Base-by-base conservation (phyloP, 2,888 invertebrate species). In the Drosophila mimetica region DNA sequence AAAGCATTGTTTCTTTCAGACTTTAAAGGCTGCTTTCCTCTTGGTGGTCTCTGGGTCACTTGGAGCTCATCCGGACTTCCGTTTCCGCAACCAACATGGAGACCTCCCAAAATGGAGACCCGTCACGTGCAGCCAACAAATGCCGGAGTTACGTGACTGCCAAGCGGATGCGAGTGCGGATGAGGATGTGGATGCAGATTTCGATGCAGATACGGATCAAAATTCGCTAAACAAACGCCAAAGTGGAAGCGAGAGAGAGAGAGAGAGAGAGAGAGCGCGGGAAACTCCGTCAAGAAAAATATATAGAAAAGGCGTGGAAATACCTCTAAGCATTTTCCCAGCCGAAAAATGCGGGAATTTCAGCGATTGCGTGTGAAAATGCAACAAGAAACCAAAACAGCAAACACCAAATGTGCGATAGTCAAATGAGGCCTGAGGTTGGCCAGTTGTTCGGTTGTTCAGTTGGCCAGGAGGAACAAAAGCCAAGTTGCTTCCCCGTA, bases 331-430 rank as follows among this genome's bases (percentile, higher is more conserved):
- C 36, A 14, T 53, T 53, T 48, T 53, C 16, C 52, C 39, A 52
- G 22, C 41, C 22, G 16, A 28, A 7, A 53, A 48, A 48, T 59
- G 50, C 57, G 75, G 63, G 54, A 69, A 79, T 53, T 65, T 67
- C 64, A 39, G 48, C 59, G 67, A 76, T 82, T 86, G 82, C 85
- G 87, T 85, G 82, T 81, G 85, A 85, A 79, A 84, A 84, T 84
- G 67, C 84, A 78, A 80, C 80, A 28, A 41, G 34, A 42, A 52
- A 39, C 28, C 13, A 28, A 22, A 44, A 44, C 44, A 28, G 25
- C 44, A 44, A 44, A 44, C 44, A 44, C 14, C 28, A 44, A 71
- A 59, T 53, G 54, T 46, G 48, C 32, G 54, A 34, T 55, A 52
- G 55, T 55, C 52, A 55, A 39, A 47, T 50, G 53, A 52, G 64